Evolutionary conservation across 2,113 vertebrate species (phyloP), one percentile per base, ranked within the genome.

Genomic region (Amphiprion ocellaris): DNA sequence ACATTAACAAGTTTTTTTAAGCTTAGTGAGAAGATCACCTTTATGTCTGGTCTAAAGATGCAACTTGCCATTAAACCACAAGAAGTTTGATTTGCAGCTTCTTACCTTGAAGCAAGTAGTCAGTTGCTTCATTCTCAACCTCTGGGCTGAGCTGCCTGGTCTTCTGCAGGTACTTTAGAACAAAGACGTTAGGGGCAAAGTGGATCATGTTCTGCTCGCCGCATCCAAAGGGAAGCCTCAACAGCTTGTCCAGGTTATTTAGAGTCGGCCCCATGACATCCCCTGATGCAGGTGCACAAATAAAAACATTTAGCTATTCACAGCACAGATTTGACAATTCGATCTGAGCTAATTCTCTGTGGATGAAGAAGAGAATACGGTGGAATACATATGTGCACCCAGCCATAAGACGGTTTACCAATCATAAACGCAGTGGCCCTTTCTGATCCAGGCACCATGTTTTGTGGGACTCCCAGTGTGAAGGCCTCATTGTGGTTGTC

Each of bases 171-270:
- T 99, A 99, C 79, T 97, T 97, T 33, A 99, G 93, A 53, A 99
- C 97, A 83, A 98, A 99, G 69, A 99, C 95, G 0, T 98, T 98
- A 17, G 97, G 97, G 1, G 97, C 97, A 81, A 98, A 99, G 60
- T 98, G 97, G 92, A 98, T 96, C 97, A 99, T 98, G 92, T 98
- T 98, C 93, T 99, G 97, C 89, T 99, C 97, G 17, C 97, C 97
- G 44, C 97, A 99, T 65, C 97, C 97, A 63, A 97, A 98, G 0
- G 97, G 97, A 14, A 98, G 87, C 0, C 96, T 92, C 79, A 98
- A 84, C 23, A 98, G 95, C 9, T 95, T 97, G 93, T 96, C 96
- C 88, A 98, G 86, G 81, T 98, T 97, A 84, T 96, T 97, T 24
- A 98, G 79, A 0, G 96, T 97, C 0, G 97, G 97, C 11, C 97